Conservation (phyloP, 2,113 vertebrate genomes). For the Podilymbus podiceps region DNA sequence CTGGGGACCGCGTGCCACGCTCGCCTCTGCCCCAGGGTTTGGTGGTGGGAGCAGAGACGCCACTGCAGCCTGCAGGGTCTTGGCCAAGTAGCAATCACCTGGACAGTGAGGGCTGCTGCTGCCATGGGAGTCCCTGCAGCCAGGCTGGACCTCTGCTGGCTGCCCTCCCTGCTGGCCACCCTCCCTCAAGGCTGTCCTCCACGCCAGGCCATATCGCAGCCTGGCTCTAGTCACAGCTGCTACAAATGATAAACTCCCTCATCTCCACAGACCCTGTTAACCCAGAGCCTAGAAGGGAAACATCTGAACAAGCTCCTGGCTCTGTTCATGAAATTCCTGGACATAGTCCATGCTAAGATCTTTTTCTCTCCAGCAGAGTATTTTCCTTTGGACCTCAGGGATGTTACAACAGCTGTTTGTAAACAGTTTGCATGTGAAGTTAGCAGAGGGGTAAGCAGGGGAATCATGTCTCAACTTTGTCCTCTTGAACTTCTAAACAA, state of each 20-base stretch:
- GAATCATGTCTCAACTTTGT: conserved; percentile 26
- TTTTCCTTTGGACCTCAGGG: conserved; percentile 38
- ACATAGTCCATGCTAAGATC: conserved; percentile 45
- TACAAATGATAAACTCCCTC: not conserved
- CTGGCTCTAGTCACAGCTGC: not conserved
- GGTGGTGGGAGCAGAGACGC: not conserved
- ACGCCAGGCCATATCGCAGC: not conserved
- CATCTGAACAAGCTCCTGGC: conserved; percentile 30
- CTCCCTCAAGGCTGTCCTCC: not conserved
- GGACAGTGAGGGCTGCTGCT: not conserved
- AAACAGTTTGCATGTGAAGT: conserved; percentile 56
- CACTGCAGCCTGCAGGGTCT: not conserved
- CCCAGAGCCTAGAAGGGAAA: conserved; percentile 1
- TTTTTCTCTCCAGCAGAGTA: not conserved
- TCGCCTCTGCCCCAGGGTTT: not conserved
- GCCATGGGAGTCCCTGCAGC: not conserved
- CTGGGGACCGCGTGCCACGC: fast-evolving
- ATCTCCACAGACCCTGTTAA: not conserved
- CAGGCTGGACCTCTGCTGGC: fast-evolving
- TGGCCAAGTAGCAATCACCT: not conserved
- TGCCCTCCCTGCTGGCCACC: not conserved
- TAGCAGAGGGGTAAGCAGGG: not conserved
- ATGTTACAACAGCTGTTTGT: conserved; percentile 68
- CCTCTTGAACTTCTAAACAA: conserved; percentile 33
- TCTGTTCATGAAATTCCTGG: conserved; percentile 36